These are phyloP conservation scores for Cantharis nigra DNA, from an alignment of 2,888 invertebrate genomes.

Conservation along the genomic window DNA sequence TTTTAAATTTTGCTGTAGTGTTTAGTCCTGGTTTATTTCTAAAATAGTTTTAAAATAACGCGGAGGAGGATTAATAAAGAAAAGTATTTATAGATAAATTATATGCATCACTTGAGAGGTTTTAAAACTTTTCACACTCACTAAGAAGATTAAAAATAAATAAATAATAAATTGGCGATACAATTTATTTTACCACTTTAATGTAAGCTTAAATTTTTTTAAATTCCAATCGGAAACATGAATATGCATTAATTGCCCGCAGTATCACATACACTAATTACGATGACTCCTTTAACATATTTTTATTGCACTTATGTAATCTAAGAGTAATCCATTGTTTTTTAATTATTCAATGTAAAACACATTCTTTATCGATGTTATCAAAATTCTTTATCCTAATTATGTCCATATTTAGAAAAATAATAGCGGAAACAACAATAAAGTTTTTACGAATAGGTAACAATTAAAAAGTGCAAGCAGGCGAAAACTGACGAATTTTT, in stretches of 20 bases:
- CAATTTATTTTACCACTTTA: background rate
- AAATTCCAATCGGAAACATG: background rate
- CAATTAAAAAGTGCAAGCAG: background rate
- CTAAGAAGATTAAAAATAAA: background rate
- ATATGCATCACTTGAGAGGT: conserved; percentile 5
- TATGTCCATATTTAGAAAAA: background rate
- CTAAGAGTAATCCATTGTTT: background rate
- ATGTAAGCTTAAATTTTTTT: background rate
- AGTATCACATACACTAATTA: background rate
- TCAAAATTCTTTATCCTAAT: background rate
- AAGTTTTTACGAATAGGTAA: background rate
- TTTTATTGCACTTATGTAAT: background rate
- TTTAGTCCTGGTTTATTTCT: conserved; percentile 17
- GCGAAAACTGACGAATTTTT: background rate
- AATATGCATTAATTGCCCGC: background rate
- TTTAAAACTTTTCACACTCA: conserved; percentile 1
- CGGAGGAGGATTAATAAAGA: conserved; percentile 20
- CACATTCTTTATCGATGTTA: background rate
- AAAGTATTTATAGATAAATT: conserved; percentile 19
- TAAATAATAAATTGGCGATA: background rate
- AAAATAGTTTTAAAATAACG: conserved; percentile 12
- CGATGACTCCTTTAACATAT: background rate
- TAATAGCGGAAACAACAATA: background rate
- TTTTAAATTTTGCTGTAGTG: conserved; percentile 5
- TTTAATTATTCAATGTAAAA: background rate